Evolutionary conservation across 1,140 invertebrate genomes (phyloP).

Genomic region (Gerris buenoi): DNA sequence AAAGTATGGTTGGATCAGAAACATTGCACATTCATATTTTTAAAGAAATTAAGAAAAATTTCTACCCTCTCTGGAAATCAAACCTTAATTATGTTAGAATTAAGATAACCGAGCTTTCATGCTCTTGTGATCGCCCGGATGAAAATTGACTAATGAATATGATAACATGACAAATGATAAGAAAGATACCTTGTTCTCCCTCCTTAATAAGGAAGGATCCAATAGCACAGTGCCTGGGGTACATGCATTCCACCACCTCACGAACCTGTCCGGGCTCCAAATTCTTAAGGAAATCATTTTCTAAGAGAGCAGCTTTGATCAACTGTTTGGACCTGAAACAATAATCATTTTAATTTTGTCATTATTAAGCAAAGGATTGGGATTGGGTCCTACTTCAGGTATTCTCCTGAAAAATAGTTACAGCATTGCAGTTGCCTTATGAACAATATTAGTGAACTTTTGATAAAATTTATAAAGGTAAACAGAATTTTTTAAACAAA

Average conservation of each 20-base stretch:
- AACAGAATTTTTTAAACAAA: too few relatives aligned
- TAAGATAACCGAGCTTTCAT: too few relatives aligned
- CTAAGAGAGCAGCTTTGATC: constrained; percentile 57
- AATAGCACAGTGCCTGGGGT: constrained; percentile 54
- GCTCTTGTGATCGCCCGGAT: too few relatives aligned
- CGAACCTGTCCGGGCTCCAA: constrained; percentile 65
- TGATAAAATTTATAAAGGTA: too few relatives aligned
- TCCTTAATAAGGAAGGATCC: constrained; percentile 72
- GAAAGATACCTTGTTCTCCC: constrained; percentile 50
- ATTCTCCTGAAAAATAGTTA: background rate
- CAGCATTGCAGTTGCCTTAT: background rate
- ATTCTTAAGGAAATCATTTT: constrained; percentile 86
- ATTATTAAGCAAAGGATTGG: background rate
- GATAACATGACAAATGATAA: too few relatives aligned
- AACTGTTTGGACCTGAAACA: constrained; percentile 42
- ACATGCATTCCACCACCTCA: constrained; percentile 84
- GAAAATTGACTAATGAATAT: too few relatives aligned
- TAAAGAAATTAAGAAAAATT: too few relatives aligned
- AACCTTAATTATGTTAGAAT: too few relatives aligned
- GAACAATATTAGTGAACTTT: too few relatives aligned
- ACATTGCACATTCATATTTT: too few relatives aligned
- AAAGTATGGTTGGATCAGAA: too few relatives aligned
- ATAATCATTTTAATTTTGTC: background rate
- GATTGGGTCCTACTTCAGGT: background rate
- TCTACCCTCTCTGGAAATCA: too few relatives aligned